Evolutionary conservation across 1,140 invertebrate genomes (phyloP).

Genomic region (Rhopalosiphum maidis): DNA sequence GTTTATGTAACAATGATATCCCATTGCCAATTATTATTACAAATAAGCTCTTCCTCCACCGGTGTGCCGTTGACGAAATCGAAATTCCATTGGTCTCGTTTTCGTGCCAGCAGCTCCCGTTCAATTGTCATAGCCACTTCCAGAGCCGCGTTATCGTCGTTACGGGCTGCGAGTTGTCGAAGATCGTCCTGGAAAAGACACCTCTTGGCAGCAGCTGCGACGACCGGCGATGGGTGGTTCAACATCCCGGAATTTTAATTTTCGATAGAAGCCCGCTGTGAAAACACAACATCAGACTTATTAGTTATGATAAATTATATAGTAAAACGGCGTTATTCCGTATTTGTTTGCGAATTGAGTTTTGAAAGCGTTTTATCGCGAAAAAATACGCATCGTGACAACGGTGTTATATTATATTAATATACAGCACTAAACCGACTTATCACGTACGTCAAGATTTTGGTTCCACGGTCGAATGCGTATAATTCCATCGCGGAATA

Average conservation of each 20-base stretch:
- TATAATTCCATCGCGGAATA: neutral
- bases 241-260: neutral
- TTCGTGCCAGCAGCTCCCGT: neutral
- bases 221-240: neutral
- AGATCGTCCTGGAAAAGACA: neutral
- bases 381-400: neutral
- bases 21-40: neutral
- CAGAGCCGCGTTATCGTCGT: neutral
- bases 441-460: neutral
- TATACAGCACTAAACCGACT: neutral
- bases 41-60: neutral
- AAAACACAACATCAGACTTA: neutral
- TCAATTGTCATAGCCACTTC: neutral
- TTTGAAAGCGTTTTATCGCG: neutral
- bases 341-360: neutral
- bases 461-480: neutral
- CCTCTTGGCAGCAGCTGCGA: neutral
- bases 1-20: neutral
- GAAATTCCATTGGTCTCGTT: conserved; percentile 22
- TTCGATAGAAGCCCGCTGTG: neutral
- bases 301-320: neutral
- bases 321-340: neutral
- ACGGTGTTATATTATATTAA: neutral
- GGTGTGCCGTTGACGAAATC: conserved; percentile 18
- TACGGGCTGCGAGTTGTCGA: neutral